Percentiles rank a stretch among this genome's conserved stretches.
These are phyloP conservation scores for Camelus dromedarius DNA, from an alignment of 2,113 vertebrate genomes.

Conservation along the genomic window DNA sequence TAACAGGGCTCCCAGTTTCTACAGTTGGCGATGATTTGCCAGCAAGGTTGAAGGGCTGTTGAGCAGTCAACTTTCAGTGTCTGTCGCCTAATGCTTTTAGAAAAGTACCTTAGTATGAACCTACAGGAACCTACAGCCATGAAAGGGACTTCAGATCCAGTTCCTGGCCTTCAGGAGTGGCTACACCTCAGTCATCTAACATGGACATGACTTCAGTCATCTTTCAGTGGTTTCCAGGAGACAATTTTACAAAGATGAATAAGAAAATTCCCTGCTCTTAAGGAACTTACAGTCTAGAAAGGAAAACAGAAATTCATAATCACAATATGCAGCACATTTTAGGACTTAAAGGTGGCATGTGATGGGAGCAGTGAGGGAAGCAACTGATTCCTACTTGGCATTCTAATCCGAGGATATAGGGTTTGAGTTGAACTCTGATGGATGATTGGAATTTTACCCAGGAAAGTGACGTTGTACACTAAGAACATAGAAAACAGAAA, in stretches of 20 bases:
- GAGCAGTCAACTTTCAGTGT: background rate
- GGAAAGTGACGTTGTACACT: background rate
- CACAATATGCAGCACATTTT: background rate
- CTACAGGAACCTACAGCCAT: background rate
- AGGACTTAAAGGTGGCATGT: background rate
- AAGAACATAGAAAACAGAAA: slow-evolving; percentile 6
- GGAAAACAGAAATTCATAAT: background rate
- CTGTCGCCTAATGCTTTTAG: background rate
- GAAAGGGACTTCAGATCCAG: background rate
- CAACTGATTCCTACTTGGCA: background rate
- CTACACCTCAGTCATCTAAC: background rate
- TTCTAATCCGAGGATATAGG: background rate
- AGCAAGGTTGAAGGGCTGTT: background rate
- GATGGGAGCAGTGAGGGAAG: background rate
- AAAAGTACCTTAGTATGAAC: background rate
- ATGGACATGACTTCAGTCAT: background rate
- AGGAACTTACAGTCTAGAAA: background rate
- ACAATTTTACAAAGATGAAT: background rate
- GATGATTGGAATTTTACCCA: background rate
- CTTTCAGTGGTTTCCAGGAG: background rate
- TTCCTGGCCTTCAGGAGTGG: background rate
- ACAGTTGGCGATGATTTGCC: background rate
- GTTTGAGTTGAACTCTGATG: background rate
- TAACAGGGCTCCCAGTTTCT: background rate
- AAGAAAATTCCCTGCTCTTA: background rate